Conservation (phyloP, 2,113 vertebrate species). For the Malurus alboscapulatus region DNA sequence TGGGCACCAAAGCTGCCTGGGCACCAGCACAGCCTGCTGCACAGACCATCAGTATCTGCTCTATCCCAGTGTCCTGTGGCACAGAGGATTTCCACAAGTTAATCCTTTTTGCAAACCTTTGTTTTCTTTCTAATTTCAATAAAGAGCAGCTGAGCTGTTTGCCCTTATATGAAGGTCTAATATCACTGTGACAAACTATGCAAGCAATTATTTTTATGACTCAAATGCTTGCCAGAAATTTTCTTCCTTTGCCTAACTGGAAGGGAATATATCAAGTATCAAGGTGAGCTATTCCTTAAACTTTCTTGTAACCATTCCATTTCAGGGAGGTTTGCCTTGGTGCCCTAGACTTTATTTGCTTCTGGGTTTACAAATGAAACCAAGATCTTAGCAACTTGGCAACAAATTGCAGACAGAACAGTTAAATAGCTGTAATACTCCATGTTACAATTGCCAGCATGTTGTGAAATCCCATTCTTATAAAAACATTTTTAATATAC, state of each 20-base stretch:
- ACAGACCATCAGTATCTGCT: not conserved
- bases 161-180: not conserved
- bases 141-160: not conserved
- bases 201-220: not conserved
- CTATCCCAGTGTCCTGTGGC: not conserved
- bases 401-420: not conserved
- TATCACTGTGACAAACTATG: not conserved
- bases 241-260: not conserved
- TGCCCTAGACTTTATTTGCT: not conserved
- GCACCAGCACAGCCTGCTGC: not conserved
- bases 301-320: not conserved
- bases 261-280: not conserved
- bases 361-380: not conserved
- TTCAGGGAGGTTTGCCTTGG: not conserved
- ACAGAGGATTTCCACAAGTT: not conserved
- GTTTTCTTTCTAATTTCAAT: not conserved
- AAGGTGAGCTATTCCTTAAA: not conserved
- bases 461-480: not conserved
- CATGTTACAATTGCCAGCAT: not conserved
- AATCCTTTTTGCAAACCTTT: not conserved
- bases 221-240: not conserved
- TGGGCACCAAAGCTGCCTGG: not conserved
- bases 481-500: not conserved
- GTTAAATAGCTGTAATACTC: not conserved
- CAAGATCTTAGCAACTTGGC: not conserved